Evolutionary conservation across 1,140 invertebrate genomes (phyloP), one percentile per base, ranked within the genome.

Genomic region (Brachionus sp.): DNA sequence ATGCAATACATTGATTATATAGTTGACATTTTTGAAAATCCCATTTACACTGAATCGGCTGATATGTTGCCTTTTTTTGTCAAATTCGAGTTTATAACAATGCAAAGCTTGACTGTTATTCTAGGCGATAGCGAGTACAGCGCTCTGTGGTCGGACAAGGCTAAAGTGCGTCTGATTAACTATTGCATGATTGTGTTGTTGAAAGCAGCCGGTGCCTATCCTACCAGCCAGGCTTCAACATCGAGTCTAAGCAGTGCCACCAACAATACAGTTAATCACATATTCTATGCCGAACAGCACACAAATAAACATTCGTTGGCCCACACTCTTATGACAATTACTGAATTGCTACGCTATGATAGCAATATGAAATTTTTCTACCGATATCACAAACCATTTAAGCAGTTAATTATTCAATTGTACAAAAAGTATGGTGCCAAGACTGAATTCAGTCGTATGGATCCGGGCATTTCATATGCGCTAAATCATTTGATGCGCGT

Each of bases 361-460:
- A 29, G 29, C 19, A 66, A 80, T n/a, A 80, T 80, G 77, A 80
- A 80, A n/a, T 25, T 66, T 33, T 80, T 64, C 37, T 80, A 80
- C 33, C 50, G 77, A 2, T 66, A 80, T 37, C 77, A 80, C 33
- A 80, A 80, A 29, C 77, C 77, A 16, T 80, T 80, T 23, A 80
- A 80, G 16, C 50, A 57, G 33, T 12, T 80, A 9, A 39, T 80
- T 23, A 66, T 66, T 39, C 46, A 80, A 35, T 53, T 80, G 77
- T 80, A 80, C 39, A 57, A 66, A 62, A 80, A 80, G 29, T 80
- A 80, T 23, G 77, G 77, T 12, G 50, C 77, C 7, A 80, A 66
- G 33, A 62, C 33, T 13, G 53, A 57, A 33, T 62, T 66, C 12
- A 66, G 50, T 10, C 35, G 35, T 6, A 19, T 80, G 2, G 77